Percentiles rank a stretch among this genome's conserved stretches.
phyloP scores from a whole-genome alignment of 2,797 vertebrate species.

The Austrolebias charrua region DNA sequence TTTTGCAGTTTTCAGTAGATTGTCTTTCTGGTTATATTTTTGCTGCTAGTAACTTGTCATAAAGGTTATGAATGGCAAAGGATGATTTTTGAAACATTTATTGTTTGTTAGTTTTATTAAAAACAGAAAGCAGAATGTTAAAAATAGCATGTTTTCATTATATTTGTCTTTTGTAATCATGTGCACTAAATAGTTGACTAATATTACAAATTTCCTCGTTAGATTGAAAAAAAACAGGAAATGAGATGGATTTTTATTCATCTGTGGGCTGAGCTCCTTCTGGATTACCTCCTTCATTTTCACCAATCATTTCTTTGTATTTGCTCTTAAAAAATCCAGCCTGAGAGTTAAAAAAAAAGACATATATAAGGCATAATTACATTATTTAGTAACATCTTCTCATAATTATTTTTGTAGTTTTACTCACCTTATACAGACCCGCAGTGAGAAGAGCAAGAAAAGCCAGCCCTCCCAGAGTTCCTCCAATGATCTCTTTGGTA shows the following conservation, averaged over 20 bases:
- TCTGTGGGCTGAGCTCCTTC: conserved; percentile 4
- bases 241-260: neutral
- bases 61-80: no score
- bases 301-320: conserved; percentile 78
- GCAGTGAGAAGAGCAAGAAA: conserved; percentile 77
- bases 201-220: no score
- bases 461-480: conserved; percentile 77
- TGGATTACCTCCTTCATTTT: conserved; percentile 23
- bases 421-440: conserved; percentile 83
- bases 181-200: no score
- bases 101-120: no score
- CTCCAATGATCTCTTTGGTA: conserved; percentile 80
- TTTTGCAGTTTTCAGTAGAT: no score
- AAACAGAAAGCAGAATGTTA: no score
- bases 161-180: no score
- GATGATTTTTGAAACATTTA: no score
- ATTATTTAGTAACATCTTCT: no score
- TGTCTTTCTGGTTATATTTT: no score
- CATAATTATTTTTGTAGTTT: neutral
- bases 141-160: no score
- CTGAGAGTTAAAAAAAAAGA: conserved; percentile 52
- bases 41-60: no score
- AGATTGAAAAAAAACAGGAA: neutral
- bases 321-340: conserved; percentile 88
- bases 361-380: neutral